Evolutionary conservation across 2,888 invertebrate genomes (phyloP).

Genomic region (Drosophila demipolita): DNA sequence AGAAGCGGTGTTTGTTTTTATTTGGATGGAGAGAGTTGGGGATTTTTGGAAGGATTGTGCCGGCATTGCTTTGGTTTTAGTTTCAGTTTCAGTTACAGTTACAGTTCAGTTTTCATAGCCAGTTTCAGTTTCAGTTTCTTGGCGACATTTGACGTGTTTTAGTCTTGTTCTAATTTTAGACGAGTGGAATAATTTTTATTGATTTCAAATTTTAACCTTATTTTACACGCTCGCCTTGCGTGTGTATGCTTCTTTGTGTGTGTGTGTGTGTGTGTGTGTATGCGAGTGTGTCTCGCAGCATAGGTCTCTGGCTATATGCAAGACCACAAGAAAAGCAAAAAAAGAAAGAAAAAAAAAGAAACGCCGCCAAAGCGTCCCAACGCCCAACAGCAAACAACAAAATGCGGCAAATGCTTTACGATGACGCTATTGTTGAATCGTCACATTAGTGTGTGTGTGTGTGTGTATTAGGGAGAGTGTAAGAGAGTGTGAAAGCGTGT

Average conservation of each 20-base stretch:
- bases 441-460: slow-evolving; percentile 28
- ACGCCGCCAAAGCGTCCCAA: slow-evolving; percentile 67
- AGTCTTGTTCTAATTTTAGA: slow-evolving; percentile 83
- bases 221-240: slow-evolving; percentile 63
- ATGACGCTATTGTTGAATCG: slow-evolving; percentile 76
- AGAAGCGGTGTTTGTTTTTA: slow-evolving; percentile 32
- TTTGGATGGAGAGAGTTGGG: background rate
- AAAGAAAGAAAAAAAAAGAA: slow-evolving; percentile 34
- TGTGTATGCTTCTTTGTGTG: slow-evolving; percentile 3
- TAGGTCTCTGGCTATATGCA: slow-evolving; percentile 18
- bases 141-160: slow-evolving; percentile 37
- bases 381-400: slow-evolving; percentile 65
- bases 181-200: slow-evolving; percentile 83
- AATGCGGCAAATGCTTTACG: slow-evolving; percentile 77
- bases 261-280: slow-evolving; percentile 17
- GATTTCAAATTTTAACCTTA: slow-evolving; percentile 83
- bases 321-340: slow-evolving; percentile 29
- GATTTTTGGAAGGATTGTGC: background rate
- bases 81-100: slow-evolving; percentile 22
- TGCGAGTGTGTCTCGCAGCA: slow-evolving; percentile 37
- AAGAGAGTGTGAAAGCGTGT: slow-evolving; percentile 6
- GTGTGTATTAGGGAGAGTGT: slow-evolving; percentile 1
- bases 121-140: slow-evolving; percentile 38
- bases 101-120: slow-evolving; percentile 6
- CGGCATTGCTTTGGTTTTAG: slow-evolving; percentile 42